Percentiles rank a stretch among this genome's conserved stretches.
phyloP scores from a whole-genome alignment of 2,797 vertebrate genomes.

The Artibeus lituratus region DNA sequence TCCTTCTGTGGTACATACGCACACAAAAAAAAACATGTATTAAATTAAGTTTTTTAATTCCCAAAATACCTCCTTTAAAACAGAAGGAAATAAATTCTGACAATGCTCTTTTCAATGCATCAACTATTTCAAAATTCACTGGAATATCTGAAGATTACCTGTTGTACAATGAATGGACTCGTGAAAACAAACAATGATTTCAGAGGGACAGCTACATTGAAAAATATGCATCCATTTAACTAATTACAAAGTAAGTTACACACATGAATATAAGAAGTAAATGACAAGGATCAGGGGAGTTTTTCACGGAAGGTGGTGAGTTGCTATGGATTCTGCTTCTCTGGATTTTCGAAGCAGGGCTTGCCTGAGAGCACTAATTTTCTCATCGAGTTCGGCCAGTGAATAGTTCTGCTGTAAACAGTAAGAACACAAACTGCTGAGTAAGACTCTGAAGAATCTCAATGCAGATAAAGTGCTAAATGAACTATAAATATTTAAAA shows the following conservation, averaged over 20 bases:
- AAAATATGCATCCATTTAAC: slow-evolving; percentile 35
- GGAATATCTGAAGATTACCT: slow-evolving; percentile 48
- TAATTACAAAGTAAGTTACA: slow-evolving; percentile 45
- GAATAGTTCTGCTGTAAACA: slow-evolving; percentile 90
- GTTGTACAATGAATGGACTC: slow-evolving; percentile 16
- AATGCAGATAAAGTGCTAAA: slow-evolving; percentile 48
- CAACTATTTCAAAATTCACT: slow-evolving; percentile 71
- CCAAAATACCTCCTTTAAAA: slow-evolving; percentile 79
- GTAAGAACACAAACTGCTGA: slow-evolving; percentile 74
- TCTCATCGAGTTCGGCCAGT: slow-evolving; percentile 96
- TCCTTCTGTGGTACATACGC: slow-evolving; percentile 20
- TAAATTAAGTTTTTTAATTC: slow-evolving; percentile 53
- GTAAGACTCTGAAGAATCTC: slow-evolving; percentile 58
- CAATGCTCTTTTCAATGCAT: slow-evolving; percentile 64
- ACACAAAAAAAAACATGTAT: slow-evolving; percentile 38
- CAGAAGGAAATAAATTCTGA: slow-evolving; percentile 76
- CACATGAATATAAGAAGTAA: neutral
- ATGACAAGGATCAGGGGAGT: slow-evolving; percentile 50
- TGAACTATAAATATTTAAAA: slow-evolving; percentile 58
- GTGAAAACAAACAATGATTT: slow-evolving; percentile 58
- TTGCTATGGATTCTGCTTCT: slow-evolving; percentile 86
- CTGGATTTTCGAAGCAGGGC: slow-evolving; percentile 92
- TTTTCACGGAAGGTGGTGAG: slow-evolving; percentile 83
- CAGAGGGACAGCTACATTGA: slow-evolving; percentile 24
- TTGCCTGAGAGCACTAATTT: slow-evolving; percentile 94